These are phyloP conservation scores for Drosophila novamexicana DNA, from an alignment of 1,140 invertebrate genomes.

Conservation along the genomic window DNA sequence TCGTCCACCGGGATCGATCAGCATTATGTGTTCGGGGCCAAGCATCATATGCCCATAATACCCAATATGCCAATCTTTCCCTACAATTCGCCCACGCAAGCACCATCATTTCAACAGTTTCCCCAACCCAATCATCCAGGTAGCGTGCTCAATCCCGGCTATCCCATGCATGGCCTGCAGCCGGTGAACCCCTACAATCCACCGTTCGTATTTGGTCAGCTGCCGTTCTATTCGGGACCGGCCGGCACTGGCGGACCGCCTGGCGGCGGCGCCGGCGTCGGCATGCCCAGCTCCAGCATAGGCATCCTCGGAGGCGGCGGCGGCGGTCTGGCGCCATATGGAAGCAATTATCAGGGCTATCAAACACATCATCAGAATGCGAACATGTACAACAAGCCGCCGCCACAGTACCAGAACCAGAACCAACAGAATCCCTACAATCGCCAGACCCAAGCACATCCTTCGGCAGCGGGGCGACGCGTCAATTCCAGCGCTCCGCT, in stretches of 20 bases:
- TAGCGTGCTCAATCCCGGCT: slow-evolving; percentile 79
- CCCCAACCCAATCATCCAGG: slow-evolving; percentile 84
- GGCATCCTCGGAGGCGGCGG: slow-evolving; percentile 74
- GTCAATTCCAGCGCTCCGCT: not conserved
- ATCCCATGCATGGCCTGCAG: slow-evolving; percentile 79
- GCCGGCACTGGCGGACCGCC: slow-evolving; percentile 74
- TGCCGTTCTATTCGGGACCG: slow-evolving; percentile 68
- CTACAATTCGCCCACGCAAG: slow-evolving; percentile 79
- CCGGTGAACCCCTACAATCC: slow-evolving; percentile 83
- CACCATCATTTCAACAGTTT: slow-evolving; percentile 83
- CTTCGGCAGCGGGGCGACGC: slow-evolving; percentile 55
- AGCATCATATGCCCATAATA: slow-evolving; percentile 76
- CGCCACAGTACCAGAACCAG: slow-evolving; percentile 81
- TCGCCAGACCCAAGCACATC: slow-evolving; percentile 79
- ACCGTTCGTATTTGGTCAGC: slow-evolving; percentile 80
- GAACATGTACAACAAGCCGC: slow-evolving; percentile 83
- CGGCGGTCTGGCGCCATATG: slow-evolving; percentile 68
- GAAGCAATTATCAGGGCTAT: slow-evolving; percentile 72
- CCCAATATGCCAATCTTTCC: slow-evolving; percentile 84
- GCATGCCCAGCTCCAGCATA: slow-evolving; percentile 66
- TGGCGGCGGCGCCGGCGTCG: slow-evolving; percentile 55
- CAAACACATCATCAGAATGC: slow-evolving; percentile 69
- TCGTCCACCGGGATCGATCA: slow-evolving; percentile 74
- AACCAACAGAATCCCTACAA: slow-evolving; percentile 82
- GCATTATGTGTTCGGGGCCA: slow-evolving; percentile 82